Evolutionary conservation across 2,797 vertebrate genomes (phyloP), one percentile per base, ranked within the genome.

Genomic region (Mormyrus hasselquistii): DNA sequence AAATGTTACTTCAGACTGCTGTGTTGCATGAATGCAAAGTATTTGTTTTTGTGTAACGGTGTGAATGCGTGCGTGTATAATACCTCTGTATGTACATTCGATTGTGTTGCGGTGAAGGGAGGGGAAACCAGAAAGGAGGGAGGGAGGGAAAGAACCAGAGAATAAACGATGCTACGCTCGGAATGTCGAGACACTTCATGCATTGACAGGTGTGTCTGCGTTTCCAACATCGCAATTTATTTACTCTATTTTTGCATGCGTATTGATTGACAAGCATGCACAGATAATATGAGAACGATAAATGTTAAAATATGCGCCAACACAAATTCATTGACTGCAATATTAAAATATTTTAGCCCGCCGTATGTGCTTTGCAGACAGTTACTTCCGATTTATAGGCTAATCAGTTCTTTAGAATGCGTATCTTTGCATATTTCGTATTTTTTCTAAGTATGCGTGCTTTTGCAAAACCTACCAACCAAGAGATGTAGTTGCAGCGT

Each of bases 151-250:
- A 87, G 91, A 88, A 92, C 91, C 88, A 89, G 92, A 89, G 90
- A 89, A 93, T 65, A 84, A 89, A 91, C 90, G 90, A 85, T 91
- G 90, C 90, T 91, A 14, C 88, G 91, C 88, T 91, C 12, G 91
- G 89, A 89, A 92, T 89, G 91, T 92, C 88, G 88, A 89, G 79
- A 89, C 83, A 89, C 83, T 89, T 69, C 88, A 89, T 91, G 91
- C 91, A 89, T 92, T 94, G 94, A 93, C 94, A 95, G 94, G 95
- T 95, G 94, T 93, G 94, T 93, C 92, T 65, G 86, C 93, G 91
- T 89, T 86, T 49, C 65, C 91, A 90, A 88, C 87, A 91, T 90
- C 55, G 69, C 91, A 88, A 91, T 94, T 93, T 92, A 93, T 95
- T 92, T 90, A 90, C 93, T 92, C 91, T 92, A 92, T 89, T 90